These are phyloP conservation scores for Pterostichus niger DNA, from an alignment of 2,888 invertebrate species.

Conservation along the genomic window DNA sequence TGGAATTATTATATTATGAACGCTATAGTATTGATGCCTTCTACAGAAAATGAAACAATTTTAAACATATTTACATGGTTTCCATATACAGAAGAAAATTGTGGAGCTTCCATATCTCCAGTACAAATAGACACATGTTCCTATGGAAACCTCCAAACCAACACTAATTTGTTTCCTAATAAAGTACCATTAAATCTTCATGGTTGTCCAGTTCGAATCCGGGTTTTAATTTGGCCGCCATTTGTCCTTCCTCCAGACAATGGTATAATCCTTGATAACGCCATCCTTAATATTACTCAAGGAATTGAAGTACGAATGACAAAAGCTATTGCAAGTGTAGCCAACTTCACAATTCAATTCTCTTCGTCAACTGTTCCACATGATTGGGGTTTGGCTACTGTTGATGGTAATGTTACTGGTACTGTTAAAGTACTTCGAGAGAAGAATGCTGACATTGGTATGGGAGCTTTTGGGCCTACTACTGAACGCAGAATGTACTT, in stretches of 20 bases:
- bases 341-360: conserved; percentile 68
- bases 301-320: conserved; percentile 69
- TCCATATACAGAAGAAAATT: conserved; percentile 38
- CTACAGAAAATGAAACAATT: not conserved
- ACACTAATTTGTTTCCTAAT: conserved; percentile 4
- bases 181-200: conserved; percentile 68
- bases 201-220: conserved; percentile 68
- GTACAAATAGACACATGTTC: conserved; percentile 16
- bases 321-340: conserved; percentile 67
- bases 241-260: conserved; percentile 68
- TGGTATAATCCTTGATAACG: not conserved
- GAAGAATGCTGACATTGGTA: conserved; percentile 68
- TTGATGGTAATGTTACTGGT: conserved; percentile 68
- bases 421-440: conserved; percentile 68
- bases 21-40: conserved; percentile 45
- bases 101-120: conserved; percentile 19
- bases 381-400: conserved; percentile 69
- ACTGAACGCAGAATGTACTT: conserved; percentile 60
- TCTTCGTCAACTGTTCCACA: conserved; percentile 67
- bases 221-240: conserved; percentile 69
- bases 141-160: conserved; percentile 23
- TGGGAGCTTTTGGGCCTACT: conserved; percentile 68
- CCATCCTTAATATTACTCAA: conserved; percentile 66
- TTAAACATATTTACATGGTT: conserved; percentile 55
- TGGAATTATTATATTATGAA: conserved; percentile 48